Percentiles rank a stretch among this genome's conserved stretches.
Evolutionary conservation across 2,888 invertebrate species (phyloP).

Genomic region (Acanthococcus lagerstroemiae): DNA sequence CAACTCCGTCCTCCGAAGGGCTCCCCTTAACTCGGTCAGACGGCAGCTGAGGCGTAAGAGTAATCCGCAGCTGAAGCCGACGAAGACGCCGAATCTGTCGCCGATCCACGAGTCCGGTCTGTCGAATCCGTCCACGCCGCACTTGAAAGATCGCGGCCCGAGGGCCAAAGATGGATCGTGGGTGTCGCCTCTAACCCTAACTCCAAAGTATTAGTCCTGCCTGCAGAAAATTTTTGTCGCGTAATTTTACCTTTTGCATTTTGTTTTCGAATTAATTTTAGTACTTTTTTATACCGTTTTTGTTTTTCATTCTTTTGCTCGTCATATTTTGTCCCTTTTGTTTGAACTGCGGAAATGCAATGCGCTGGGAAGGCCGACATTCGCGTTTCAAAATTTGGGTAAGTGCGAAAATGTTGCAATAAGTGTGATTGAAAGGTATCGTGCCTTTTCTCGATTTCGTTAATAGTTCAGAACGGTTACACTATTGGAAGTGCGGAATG

Average conservation of each 20-base stretch:
- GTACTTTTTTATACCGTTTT: background rate
- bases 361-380: too few relatives aligned
- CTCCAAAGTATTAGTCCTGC: background rate
- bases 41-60: slow-evolving; percentile 38
- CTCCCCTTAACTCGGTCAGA: slow-evolving; percentile 30
- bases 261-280: background rate
- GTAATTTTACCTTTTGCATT: background rate
- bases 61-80: slow-evolving; percentile 40
- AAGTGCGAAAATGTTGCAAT: too few relatives aligned
- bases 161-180: slow-evolving; percentile 28
- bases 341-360: too few relatives aligned
- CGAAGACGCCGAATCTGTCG: slow-evolving; percentile 47
- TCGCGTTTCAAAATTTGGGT: too few relatives aligned
- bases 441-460: too few relatives aligned
- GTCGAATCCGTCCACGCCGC: slow-evolving; percentile 48
- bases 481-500: too few relatives aligned
- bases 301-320: background rate
- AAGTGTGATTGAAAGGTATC: too few relatives aligned
- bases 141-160: slow-evolving; percentile 34
- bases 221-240: background rate
- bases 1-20: slow-evolving; percentile 28
- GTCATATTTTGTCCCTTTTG: background rate
- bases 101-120: slow-evolving; percentile 62
- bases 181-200: slow-evolving; percentile 30
- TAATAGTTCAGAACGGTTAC: too few relatives aligned